These are phyloP conservation scores for Mellilla xanthometata DNA, from an alignment of 2,888 invertebrate genomes.

Conservation along the genomic window DNA sequence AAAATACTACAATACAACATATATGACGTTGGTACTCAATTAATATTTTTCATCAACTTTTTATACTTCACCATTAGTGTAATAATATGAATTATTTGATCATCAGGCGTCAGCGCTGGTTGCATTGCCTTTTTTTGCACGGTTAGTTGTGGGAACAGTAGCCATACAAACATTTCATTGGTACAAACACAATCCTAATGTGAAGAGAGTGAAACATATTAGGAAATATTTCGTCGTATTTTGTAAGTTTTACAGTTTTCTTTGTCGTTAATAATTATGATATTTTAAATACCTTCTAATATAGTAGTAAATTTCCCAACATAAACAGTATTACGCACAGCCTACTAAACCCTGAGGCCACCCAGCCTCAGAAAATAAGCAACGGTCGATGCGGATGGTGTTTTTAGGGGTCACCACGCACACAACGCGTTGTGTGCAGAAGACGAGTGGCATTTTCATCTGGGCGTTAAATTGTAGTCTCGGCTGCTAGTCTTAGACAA, in stretches of 20 bases:
- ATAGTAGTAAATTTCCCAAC: no score
- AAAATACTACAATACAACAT: constrained; percentile 55
- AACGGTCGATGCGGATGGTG: no score
- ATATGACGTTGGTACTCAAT: constrained; percentile 53
- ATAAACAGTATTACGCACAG: no score
- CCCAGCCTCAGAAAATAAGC: no score
- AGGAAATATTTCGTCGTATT: constrained; percentile 71
- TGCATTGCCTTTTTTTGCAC: constrained; percentile 66
- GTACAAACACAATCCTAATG: constrained; percentile 54
- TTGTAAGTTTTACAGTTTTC: constrained; percentile 55
- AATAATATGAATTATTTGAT: constrained; percentile 24
- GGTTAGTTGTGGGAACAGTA: constrained; percentile 64
- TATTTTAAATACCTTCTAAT: no score
- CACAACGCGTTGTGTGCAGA: no score
- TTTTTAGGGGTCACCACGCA: no score
- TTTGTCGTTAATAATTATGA: no score
- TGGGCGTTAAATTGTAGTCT: no score
- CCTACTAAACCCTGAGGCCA: no score
- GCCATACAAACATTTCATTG: constrained; percentile 65
- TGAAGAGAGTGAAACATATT: constrained; percentile 52
- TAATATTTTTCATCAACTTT: constrained; percentile 2
- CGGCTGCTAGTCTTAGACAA: no score
- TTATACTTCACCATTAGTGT: neutral
- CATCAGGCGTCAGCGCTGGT: constrained; percentile 66
- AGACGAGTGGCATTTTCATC: no score